Conservation (phyloP, 2,797 vertebrate genomes). For the Nyctibius grandis region DNA sequence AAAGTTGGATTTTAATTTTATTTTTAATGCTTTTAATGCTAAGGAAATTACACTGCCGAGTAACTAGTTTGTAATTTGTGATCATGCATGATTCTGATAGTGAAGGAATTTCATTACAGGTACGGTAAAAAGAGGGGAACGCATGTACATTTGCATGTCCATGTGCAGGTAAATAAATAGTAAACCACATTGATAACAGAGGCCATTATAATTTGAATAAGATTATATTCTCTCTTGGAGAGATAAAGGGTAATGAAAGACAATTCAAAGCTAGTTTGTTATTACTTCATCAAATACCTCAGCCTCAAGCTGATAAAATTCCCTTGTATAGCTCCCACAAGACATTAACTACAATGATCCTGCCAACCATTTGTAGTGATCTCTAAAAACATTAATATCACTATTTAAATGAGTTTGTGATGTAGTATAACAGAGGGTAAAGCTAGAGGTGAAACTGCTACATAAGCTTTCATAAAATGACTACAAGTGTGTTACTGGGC, state of each 20-base stretch:
- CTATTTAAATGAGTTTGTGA: constrained; percentile 73
- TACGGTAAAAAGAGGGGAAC: constrained; percentile 56
- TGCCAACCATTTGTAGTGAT: constrained; percentile 71
- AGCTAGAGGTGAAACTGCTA: constrained; percentile 72
- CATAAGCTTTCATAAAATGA: constrained; percentile 47
- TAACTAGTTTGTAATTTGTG: constrained; percentile 78
- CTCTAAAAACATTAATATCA: constrained; percentile 77
- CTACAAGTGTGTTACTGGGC: constrained; percentile 36
- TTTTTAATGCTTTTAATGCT: constrained; percentile 58
- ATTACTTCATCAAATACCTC: constrained; percentile 80
- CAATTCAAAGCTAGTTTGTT: constrained; percentile 78
- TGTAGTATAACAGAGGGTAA: constrained; percentile 63
- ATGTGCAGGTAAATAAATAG: constrained; percentile 78
- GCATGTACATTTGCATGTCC: constrained; percentile 69
- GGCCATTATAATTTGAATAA: constrained; percentile 81
- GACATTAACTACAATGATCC: constrained; percentile 66
- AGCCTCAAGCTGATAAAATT: constrained; percentile 76
- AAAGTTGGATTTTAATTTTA: constrained; percentile 49
- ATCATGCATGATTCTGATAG: constrained; percentile 70
- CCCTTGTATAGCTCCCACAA: constrained; percentile 52
- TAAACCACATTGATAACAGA: constrained; percentile 77
- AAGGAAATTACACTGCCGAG: constrained; percentile 61
- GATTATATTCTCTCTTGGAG: constrained; percentile 76
- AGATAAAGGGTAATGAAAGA: constrained; percentile 82
- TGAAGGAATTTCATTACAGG: constrained; percentile 74